Evolutionary conservation across 2,113 vertebrate genomes (phyloP).

Genomic region (Plestiodon gilberti): DNA sequence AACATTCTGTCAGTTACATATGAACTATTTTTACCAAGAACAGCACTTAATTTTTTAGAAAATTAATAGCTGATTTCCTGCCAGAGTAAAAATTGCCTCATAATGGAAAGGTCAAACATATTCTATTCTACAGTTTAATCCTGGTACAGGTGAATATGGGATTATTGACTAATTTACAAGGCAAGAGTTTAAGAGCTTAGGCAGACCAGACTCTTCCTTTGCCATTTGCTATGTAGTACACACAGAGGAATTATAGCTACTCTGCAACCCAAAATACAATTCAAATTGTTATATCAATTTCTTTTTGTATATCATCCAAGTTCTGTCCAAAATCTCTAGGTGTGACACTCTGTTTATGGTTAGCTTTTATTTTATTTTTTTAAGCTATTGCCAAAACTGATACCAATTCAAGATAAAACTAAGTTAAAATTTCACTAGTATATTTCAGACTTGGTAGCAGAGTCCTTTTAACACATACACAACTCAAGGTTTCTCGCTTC

Average conservation of each 20-base stretch:
- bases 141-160: neutral
- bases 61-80: neutral
- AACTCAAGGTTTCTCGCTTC: too few species aligned
- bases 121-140: neutral
- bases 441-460: too few species aligned
- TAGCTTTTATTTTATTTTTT: neutral
- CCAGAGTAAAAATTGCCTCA: neutral
- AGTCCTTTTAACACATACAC: too few species aligned
- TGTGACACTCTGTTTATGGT: too few species aligned
- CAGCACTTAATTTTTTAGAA: neutral
- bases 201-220: neutral
- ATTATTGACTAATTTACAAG: neutral
- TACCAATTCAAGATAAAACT: neutral
- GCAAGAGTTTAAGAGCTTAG: neutral
- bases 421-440: neutral
- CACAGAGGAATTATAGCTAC: neutral
- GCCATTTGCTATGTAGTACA: neutral
- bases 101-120: neutral
- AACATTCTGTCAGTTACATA: neutral
- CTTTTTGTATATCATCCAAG: too few species aligned
- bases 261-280: neutral
- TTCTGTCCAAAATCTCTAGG: too few species aligned
- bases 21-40: neutral
- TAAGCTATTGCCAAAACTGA: neutral
- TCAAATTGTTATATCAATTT: neutral